A percentile compares a stretch with the other conserved stretches of the same genome.
Evolutionary conservation across 2,113 vertebrate species (phyloP).

Genomic region (Asarcornis scutulata): DNA sequence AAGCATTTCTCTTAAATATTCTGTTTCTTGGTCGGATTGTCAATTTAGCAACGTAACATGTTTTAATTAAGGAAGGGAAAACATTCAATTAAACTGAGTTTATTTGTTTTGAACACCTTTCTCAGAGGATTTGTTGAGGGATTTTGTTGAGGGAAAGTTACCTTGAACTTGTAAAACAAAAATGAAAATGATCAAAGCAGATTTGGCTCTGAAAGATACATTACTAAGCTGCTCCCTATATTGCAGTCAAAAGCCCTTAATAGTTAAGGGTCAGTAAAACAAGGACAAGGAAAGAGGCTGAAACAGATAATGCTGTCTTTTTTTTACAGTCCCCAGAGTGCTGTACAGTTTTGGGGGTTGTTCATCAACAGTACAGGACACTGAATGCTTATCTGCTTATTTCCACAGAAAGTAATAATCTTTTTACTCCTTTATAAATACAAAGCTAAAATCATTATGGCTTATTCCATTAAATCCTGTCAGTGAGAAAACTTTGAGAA

Average conservation of each 20-base stretch:
- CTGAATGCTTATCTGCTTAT: neutral
- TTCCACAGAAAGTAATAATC: constrained; percentile 27
- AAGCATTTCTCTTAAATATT: neutral
- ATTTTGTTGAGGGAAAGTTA: neutral
- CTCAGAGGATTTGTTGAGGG: fast-evolving
- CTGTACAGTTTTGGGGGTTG: neutral
- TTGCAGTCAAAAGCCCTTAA: neutral
- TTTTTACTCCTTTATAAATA: constrained; percentile 12
- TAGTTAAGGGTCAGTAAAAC: neutral
- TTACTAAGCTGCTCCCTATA: neutral
- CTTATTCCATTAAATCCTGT: constrained; percentile 53
- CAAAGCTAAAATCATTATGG: constrained; percentile 54
- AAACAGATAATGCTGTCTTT: constrained; percentile 6
- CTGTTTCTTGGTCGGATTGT: neutral
- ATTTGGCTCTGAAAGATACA: neutral
- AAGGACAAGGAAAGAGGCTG: neutral
- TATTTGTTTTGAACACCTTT: neutral
- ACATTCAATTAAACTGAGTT: neutral
- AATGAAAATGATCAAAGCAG: neutral
- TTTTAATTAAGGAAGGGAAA: neutral
- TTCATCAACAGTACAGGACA: constrained; percentile 34
- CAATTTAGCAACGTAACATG: neutral
- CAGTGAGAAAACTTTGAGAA: constrained; percentile 32
- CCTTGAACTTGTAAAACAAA: constrained; percentile 12
- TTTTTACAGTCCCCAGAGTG: neutral